Base-by-base conservation (phyloP, 2,797 vertebrate species). In the Anguilla marmorata region DNA sequence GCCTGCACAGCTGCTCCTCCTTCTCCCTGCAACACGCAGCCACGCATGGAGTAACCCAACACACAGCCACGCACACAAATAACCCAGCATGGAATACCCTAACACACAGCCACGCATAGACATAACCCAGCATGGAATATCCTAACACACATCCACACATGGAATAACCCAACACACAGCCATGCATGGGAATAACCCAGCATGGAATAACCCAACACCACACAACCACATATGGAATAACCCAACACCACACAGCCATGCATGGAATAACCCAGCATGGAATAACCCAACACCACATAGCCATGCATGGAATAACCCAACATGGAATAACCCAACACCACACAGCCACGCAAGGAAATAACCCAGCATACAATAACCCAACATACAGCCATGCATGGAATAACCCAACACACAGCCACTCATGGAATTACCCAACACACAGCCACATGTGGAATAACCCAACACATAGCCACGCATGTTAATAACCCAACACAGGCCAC, bases 1-100 rank as follows among this genome's bases (percentile, higher is more conserved):
- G 92, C 90, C 94, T 94, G 89, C 93, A 94, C 91, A 98, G 93
- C 93, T 98, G 97, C 91, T 96, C 96, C 91, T 97, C 97, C 94
- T 96, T 97, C 92, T 98, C 97, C 94, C 98, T 99, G 91, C 72
- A 90, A 92, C 89, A 83, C 79, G 21, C 63, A 69, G 5, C 1
- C 5, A 69, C 7, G 24, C 24, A n/a, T 66, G 63, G 63, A 66
- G 12, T 66, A 27, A 69, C 63, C 63, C 63, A 69, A 69, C 24
- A 69, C 63, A 69, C 63, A 69, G 5, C 0, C 3, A 69, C 24
- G 1, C 24, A n/a, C 8, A 5, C 2, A 74, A 37, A 37, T 30
- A 37, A 19, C 27, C 27, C 74, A 79, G 24, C 24, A 69, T 69
- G 63, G 0, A 27, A 27, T 69, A 27, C n/a, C 63, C 63, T n/a